Evolutionary conservation across 2,113 vertebrate genomes (phyloP), one percentile per base, ranked within the genome.

Genomic region (Periophthalmodon schlosseri): DNA sequence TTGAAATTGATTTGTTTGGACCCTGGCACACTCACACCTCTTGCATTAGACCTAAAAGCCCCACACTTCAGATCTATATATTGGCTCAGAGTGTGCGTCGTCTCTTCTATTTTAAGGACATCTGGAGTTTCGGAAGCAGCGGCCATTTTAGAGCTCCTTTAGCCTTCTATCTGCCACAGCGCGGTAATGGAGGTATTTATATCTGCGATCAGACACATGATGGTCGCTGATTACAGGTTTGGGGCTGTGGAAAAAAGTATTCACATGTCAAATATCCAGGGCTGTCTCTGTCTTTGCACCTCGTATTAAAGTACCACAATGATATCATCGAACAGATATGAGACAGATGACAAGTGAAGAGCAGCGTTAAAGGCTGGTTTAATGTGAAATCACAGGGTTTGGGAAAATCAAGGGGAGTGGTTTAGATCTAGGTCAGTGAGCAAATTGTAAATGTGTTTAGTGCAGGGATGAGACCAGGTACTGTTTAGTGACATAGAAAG

Each of bases 111-210:
- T 88, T 84, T 78, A 66, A 83, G 76, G 83, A 71, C 68, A 70
- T 86, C 85, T 76, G 69, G 63, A 71, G 69, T 68, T 81, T 39
- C 73, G 71, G 73, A 77, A 46, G 65, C 58, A 6, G 60, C 1
- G 72, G 65, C n/a, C 78, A 69, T 81, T 74, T 50, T 20, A 14
- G 39, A 68, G 46, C 47, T n/a, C 61, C 47, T 54, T 20, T 15
- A 49, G 61, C 2, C 46, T 82, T 85, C 23, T 57, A 83, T 82
- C 68, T 72, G 28, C 69, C 73, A 70, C 50, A 64, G 76, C 60
- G 71, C 64, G 8, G 80, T 89, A 85, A 89, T 88, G 60, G 21
- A 64, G 78, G 85, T 89, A 88, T 89, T 90, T 90, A 84, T 87
- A 82, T 75, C 73, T 71, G 79, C 79, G 61, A 71, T 85, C 81